These are phyloP conservation scores for Leuciscus idus DNA, from an alignment of 2,113 vertebrate species.

Conservation along the genomic window DNA sequence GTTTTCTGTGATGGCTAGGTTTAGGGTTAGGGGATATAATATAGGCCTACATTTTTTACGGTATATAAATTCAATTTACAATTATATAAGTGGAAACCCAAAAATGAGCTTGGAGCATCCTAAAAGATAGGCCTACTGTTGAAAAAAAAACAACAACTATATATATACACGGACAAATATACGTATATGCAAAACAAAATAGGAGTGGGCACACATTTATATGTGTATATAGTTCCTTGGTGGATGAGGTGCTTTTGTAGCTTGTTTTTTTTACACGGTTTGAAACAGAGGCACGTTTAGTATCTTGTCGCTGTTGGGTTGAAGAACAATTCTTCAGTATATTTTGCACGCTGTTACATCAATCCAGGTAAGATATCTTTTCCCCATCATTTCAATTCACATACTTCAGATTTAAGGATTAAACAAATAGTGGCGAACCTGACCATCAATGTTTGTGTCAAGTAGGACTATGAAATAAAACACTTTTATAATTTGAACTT, in stretches of 20 bases:
- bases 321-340: not conserved
- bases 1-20: too few species aligned
- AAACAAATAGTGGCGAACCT: not conserved
- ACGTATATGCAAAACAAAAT: not conserved
- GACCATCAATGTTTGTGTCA: not conserved
- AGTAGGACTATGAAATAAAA: not conserved
- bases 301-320: not conserved
- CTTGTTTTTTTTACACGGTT: not conserved
- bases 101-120: not conserved
- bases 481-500: not conserved
- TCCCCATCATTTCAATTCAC: not conserved
- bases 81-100: too few species aligned
- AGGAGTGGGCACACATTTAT: not conserved
- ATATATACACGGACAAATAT: not conserved
- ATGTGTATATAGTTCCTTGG: not conserved
- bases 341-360: not conserved
- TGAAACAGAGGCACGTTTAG: not conserved
- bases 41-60: too few species aligned
- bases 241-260: not conserved
- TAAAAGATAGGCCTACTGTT: not conserved
- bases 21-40: too few species aligned
- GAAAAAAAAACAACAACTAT: not conserved
- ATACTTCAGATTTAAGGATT: not conserved
- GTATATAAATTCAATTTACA: too few species aligned
- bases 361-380: slow-evolving; percentile 13